phyloP scores from a whole-genome alignment of 2,113 vertebrate species.

The Ardeotis arabs region DNA sequence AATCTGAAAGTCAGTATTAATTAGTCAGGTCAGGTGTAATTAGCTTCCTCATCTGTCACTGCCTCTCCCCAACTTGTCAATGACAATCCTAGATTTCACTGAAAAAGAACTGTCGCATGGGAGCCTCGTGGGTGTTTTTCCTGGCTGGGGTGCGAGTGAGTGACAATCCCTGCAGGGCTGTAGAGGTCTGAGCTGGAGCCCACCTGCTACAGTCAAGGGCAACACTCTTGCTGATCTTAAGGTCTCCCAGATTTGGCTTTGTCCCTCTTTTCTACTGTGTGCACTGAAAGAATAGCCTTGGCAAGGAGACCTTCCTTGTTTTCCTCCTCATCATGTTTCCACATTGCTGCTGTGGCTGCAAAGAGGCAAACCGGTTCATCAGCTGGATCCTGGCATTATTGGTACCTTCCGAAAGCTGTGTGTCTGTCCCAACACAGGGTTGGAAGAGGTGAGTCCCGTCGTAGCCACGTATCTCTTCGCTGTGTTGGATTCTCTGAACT shows the following conservation, averaged over 20 bases:
- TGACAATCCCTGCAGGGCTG: background rate
- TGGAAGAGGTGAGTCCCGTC: no score
- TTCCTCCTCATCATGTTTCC: no score
- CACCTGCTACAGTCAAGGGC: background rate
- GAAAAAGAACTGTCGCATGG: background rate
- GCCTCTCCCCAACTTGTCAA: slow-evolving; percentile 59
- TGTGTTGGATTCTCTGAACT: no score
- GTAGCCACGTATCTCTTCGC: no score
- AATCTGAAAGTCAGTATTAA: slow-evolving; percentile 72
- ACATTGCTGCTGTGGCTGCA: no score
- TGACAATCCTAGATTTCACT: background rate
- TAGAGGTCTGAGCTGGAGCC: background rate
- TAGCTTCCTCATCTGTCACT: slow-evolving; percentile 66
- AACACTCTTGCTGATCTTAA: background rate
- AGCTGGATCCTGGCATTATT: no score
- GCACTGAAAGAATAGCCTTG: no score
- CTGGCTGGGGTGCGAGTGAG: background rate
- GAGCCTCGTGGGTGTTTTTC: background rate
- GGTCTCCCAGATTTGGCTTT: background rate
- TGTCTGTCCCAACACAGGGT: no score
- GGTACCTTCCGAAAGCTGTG: no score
- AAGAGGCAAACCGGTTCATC: no score
- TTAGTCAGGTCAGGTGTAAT: slow-evolving; percentile 70
- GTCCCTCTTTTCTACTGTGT: background rate
- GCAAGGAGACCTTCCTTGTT: no score